These are phyloP conservation scores for Paradisaea rubra DNA, from an alignment of 2,113 vertebrate genomes.

Conservation along the genomic window DNA sequence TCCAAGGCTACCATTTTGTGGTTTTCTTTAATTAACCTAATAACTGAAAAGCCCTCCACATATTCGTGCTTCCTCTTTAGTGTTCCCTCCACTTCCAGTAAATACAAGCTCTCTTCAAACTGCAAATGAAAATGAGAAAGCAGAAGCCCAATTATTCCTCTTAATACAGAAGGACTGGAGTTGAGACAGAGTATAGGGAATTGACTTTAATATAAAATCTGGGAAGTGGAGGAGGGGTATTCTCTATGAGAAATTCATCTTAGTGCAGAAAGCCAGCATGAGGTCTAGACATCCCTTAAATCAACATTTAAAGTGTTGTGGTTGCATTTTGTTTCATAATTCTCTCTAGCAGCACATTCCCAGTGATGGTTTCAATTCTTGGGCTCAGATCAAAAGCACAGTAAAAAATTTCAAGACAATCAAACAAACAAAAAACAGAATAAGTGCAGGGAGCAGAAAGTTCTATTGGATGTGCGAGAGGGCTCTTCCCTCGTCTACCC, in stretches of 20 bases:
- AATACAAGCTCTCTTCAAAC: background rate
- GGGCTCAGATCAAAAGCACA: conserved; percentile 34
- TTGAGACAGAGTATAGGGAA: background rate
- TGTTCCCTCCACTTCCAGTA: background rate
- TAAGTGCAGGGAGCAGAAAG: background rate
- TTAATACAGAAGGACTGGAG: background rate
- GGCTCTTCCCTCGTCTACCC: background rate
- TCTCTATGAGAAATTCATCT: background rate
- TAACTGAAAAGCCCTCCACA: background rate
- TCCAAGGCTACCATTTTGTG: background rate
- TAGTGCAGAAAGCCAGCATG: conserved; percentile 27
- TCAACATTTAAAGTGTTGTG: conserved; percentile 43
- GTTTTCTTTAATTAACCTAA: background rate
- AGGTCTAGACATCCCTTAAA: conserved; percentile 46
- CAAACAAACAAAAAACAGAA: conserved; percentile 11
- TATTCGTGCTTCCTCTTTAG: background rate
- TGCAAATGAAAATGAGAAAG: background rate
- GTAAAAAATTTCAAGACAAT: conserved; percentile 38
- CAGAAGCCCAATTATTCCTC: background rate
- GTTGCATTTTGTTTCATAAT: conserved; percentile 35
- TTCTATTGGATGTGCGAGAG: background rate
- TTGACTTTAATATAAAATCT: background rate
- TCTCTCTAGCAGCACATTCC: conserved; percentile 17
- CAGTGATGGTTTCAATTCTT: conserved; percentile 34
- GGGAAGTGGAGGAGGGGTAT: background rate